Evolutionary conservation across 2,113 vertebrate species (phyloP), one percentile per base, ranked within the genome.

Genomic region (Nyctereutes procyonoides): DNA sequence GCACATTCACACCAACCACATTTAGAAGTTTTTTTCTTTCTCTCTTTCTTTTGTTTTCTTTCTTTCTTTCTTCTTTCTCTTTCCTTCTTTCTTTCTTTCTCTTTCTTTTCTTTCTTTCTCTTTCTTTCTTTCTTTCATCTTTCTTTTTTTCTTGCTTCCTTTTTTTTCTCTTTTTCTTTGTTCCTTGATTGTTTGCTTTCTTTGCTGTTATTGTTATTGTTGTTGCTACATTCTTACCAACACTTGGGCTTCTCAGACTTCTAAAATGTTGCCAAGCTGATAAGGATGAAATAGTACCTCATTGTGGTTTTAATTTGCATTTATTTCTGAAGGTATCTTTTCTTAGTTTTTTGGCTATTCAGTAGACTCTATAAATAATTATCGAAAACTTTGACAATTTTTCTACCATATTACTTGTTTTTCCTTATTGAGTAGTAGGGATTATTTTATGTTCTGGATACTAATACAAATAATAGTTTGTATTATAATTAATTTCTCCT

Each of bases 361-460:
- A 38, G 32, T 69, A 87, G 93, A 65, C 24, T 97, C 20, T 76
- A 71, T 60, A 93, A 96, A 84, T 84, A 94, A 69, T 76, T 95
- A 67, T 87, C 77, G 55, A 94, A 48, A 62, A 3, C 6, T 24
- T 69, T 80, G n/a, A 56, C 28, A 69, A 24, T 80, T 92, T 92
- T 95, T 93, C 71, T 56, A n/a, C 20, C 48, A 4, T 0, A 53
- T 62, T 85, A 14, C 14, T 63, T 74, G 4, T 19, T 93, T 96
- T 71, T 95, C 35, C 85, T 73, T 94, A 60, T 48, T 94, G 51
- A 81, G 79, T 81, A 95, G 80, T 35, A 81, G 19, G 32, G 15
- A 53, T 88, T 15, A 82, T 55, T 94, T 88, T 55, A 65, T 71
- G 73, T 84, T 91, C 65, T 88, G 20, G 60, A n/a, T 80, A 80